Base-by-base conservation (phyloP, 2,113 vertebrate genomes). In the Rhinoderma darwinii region DNA sequence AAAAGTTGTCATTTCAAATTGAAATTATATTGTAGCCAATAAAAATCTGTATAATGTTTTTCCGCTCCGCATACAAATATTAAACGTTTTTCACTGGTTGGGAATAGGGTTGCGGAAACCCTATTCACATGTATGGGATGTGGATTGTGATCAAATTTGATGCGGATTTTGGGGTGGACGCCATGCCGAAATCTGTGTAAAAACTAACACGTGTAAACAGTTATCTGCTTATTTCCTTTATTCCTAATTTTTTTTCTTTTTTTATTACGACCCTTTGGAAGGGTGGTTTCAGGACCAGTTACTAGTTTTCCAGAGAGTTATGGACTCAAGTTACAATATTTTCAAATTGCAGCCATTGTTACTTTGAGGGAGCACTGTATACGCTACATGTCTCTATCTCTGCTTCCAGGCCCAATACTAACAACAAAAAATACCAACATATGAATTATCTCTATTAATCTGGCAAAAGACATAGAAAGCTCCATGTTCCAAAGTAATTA, bases 401-500 rank as follows among this genome's bases (percentile, higher is more conserved):
- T 72, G 20, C 20, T 54, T 54, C 8, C 14, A n/a, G 72, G 22
- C 22, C 4, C n/a, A 30, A 44, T 25, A 44, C 4, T 25, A 74
- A 74, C 32, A 32, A 51, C 7, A 50, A 50, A 30, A 77, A 51
- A 50, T 32, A 20, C 37, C 5, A 77, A n/a, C 30, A 79, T 79
- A 4, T 43, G 25, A 75, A 47, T 3, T 39, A n/a, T 56, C 1
- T 79, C 76, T 37, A 15, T 25, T 1, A 25, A 32, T 47, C 22
- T 56, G 76, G 43, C 41, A 77, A 76, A 44, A 76, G 35, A 35
- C 50, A 15, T 20, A 51, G 12, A n/a, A 77, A 32, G 7, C 20
- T 32, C 43, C n/a, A 4, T 14, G 27, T 51, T 77, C 75, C 47
- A 77, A 51, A 77, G 44, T 51, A 51, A 77, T 77, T 77, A 77